phyloP scores from a whole-genome alignment of 2,888 invertebrate species.

The Phymatocera aterrima region DNA sequence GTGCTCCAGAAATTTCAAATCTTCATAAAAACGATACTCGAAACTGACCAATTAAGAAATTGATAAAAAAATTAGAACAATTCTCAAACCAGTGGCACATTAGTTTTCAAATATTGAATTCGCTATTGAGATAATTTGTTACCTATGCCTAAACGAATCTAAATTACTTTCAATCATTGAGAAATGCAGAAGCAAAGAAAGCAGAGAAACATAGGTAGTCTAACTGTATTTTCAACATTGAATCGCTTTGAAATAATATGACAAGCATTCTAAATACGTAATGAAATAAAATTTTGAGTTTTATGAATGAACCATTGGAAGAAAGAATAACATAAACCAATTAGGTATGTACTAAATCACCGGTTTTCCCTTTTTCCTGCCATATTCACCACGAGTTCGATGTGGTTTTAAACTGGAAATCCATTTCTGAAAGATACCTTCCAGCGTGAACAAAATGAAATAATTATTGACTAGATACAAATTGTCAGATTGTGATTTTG shows the following conservation, averaged over 20 bases:
- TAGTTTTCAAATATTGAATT: not conserved
- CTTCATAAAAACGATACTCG: not conserved
- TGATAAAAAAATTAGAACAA: not conserved
- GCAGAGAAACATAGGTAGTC: not conserved
- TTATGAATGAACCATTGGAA: constrained; percentile 27
- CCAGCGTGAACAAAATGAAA: constrained; percentile 1
- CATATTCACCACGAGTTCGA: constrained; percentile 62
- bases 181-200: too few relatives aligned
- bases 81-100: not conserved
- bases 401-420: constrained; percentile 66
- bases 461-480: not conserved
- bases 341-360: constrained; percentile 59
- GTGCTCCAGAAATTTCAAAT: not conserved
- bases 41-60: not conserved
- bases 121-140: not conserved
- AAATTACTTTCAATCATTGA: too few relatives aligned
- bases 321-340: constrained; percentile 28
- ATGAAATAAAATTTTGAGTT: constrained; percentile 58
- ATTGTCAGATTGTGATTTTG: not conserved
- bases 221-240: not conserved
- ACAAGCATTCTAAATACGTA: constrained; percentile 54
- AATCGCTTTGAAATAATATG: constrained; percentile 19
- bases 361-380: constrained; percentile 67
- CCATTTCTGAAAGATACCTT: constrained; percentile 70
- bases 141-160: not conserved